These are phyloP conservation scores for Nyctereutes procyonoides DNA, from an alignment of 2,113 vertebrate genomes.

Conservation along the genomic window DNA sequence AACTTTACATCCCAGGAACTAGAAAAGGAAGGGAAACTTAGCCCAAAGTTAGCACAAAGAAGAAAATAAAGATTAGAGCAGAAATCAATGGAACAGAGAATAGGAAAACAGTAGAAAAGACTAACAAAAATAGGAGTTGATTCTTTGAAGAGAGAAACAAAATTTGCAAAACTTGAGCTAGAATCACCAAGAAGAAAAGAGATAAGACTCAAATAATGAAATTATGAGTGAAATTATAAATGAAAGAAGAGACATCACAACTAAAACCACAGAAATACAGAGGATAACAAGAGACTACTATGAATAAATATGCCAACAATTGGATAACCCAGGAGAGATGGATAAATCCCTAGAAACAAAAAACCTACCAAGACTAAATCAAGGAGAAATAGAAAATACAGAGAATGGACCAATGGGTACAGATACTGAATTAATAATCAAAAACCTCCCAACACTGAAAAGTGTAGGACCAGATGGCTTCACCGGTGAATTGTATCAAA, in stretches of 20 bases:
- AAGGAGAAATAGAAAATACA: neutral
- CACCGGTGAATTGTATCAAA: neutral
- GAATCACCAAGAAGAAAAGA: neutral
- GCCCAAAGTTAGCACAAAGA: neutral
- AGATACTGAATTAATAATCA: neutral
- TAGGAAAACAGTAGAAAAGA: neutral
- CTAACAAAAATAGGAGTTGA: neutral
- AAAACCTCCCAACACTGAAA: neutral
- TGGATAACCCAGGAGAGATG: neutral
- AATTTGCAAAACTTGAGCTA: neutral
- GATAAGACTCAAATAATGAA: neutral
- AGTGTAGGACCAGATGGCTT: neutral
- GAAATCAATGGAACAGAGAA: neutral
- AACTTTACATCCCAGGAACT: neutral
- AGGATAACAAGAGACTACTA: neutral
- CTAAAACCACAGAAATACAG: neutral
- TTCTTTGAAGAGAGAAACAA: neutral
- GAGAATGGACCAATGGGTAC: neutral
- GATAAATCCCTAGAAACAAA: neutral
- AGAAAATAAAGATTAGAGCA: neutral
- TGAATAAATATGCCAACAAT: neutral
- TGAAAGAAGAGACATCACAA: neutral
- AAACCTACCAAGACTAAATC: neutral
- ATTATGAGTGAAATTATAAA: neutral
- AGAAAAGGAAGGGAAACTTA: neutral